Base-by-base conservation (phyloP, 92 coral and sea anemone species). In the Metridium senile region DNA sequence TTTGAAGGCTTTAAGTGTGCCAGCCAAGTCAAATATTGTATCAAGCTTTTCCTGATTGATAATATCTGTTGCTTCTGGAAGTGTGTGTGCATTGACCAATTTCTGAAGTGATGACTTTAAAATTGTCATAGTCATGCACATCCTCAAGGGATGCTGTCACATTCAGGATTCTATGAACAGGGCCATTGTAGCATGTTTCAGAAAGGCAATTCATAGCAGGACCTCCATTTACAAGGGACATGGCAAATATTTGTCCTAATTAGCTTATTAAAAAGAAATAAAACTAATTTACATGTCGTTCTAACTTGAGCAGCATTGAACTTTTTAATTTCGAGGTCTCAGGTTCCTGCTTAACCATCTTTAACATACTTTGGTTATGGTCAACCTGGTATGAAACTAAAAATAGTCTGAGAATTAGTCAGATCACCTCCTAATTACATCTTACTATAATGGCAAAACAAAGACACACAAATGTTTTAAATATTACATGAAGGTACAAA, bases 221-320 rank as follows among this genome's bases (percentile, higher is more conserved):
- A 49, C 89, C 89, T 51, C 81, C 89, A 64, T 85, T 85, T 1
- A 74, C 89, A 61, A 85, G 68, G 8, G 85, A 85, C 77, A 85
- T 66, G 1, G 85, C 85, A 66, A 85, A 59, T 33, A 84, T 63
- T 53, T 78, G 77, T n/a, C n/a, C n/a, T n/a, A n/a, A n/a, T n/a
- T n/a, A n/a, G n/a, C n/a, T n/a, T n/a, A n/a, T n/a, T n/a, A n/a
- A n/a, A n/a, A n/a, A n/a, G n/a, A n/a, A n/a, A n/a, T n/a, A n/a
- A n/a, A n/a, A n/a, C n/a, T n/a, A n/a, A n/a, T n/a, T n/a, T n/a
- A n/a, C n/a, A n/a, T n/a, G n/a, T n/a, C n/a, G n/a, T n/a, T n/a
- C n/a, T n/a, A n/a, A n/a, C n/a, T n/a, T n/a, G n/a, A n/a, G n/a
- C n/a, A n/a, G n/a, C n/a, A n/a, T n/a, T n/a, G n/a, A n/a, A n/a